Evolutionary conservation across 1,140 invertebrate genomes (phyloP), one percentile per base, ranked within the genome.

Genomic region (Trichoplusia ni): DNA sequence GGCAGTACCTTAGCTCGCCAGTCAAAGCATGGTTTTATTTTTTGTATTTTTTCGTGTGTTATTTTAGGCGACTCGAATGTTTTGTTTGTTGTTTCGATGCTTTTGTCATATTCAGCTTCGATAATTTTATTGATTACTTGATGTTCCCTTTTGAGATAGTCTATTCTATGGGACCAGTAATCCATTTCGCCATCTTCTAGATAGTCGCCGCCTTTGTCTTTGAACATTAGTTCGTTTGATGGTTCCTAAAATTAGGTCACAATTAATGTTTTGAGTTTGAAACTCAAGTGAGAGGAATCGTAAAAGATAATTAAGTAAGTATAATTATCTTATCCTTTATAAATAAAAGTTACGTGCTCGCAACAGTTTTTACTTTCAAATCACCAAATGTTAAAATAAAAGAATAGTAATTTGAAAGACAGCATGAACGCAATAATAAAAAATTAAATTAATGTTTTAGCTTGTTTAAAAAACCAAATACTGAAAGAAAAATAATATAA

Each of bases 101-200:
- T 81, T 68, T 77, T 81, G 40, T 83, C 75, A 68, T 84, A 89
- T 75, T 89, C 84, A 0, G 71, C 19, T 71, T 87, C 83, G 44
- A 89, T 80, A 47, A 89, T 86, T 68, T 85, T 79, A 66, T 85
- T 85, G 9, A 89, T 87, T 19, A 72, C 21, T 60, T 80, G 71
- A 68, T 89, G 86, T 68, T 89, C 84, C 64, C 83, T 82, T 65
- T 79, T 86, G 1, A 89, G 54, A 60, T 60, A 66, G 29, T 87
- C 84, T 54, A 87, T 78, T 83, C 86, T 79, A 18, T 79, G 66
- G 27, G 73, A 47, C 86, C 86, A 88, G 53, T 89, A 89, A 64
- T 86, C 80, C 61, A 66, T 62, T 33, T 84, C 79, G 31, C 38
- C 38, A 23, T 78, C 70, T 62, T 79, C 77, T 18, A 65, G 70